These are phyloP conservation scores for Mamestra brassicae DNA, from an alignment of 2,888 invertebrate genomes.

Conservation along the genomic window DNA sequence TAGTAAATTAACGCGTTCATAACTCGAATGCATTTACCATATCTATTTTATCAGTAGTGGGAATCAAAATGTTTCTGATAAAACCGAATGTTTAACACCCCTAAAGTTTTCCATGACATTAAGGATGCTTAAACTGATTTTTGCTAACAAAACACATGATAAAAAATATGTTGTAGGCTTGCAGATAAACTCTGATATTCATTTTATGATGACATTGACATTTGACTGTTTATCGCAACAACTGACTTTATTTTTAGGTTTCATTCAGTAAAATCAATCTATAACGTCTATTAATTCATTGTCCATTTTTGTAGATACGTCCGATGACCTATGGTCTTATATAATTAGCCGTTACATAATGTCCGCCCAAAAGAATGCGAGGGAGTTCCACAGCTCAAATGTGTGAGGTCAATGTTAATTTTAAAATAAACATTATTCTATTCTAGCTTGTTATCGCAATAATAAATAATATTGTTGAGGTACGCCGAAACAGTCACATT, in stretches of 20 bases:
- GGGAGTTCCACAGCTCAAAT: constrained; percentile 31
- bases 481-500: constrained; percentile 22
- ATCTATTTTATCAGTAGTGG: constrained; percentile 36
- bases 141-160: constrained; percentile 4
- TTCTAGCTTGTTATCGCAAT: constrained; percentile 11
- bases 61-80: constrained; percentile 8
- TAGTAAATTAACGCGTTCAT: constrained; percentile 30
- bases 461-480: constrained; percentile 17
- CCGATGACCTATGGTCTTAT: constrained; percentile 30
- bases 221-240: constrained; percentile 1
- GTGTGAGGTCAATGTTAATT: constrained; percentile 38
- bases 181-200: background rate
- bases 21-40: constrained; percentile 40
- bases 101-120: constrained; percentile 26
- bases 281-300: background rate
- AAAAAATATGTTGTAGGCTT: background rate
- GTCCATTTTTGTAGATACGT: background rate
- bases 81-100: constrained; percentile 31
- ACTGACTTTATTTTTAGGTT: background rate
- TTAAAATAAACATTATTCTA: constrained; percentile 38
- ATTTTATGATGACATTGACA: constrained; percentile 12
- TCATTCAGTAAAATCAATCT: background rate
- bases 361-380: constrained; percentile 19
- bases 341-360: constrained; percentile 25
- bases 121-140: background rate